Base-by-base conservation (phyloP, 2,888 invertebrate species). In the Xylocampa areola region DNA sequence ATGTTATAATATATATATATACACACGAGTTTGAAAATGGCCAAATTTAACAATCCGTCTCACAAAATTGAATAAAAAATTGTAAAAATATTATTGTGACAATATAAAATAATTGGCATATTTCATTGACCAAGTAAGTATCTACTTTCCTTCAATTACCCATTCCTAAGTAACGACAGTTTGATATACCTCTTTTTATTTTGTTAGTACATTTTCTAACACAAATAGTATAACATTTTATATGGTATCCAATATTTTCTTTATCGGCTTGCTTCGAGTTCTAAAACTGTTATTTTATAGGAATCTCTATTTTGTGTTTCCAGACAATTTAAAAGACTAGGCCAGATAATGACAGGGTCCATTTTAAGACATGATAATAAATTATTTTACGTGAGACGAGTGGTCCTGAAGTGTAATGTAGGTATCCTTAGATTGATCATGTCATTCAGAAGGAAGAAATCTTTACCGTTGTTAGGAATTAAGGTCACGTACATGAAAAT, bases 401-500 rank as follows among this genome's bases (percentile, higher is more conserved):
- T 11, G 13, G 14, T n/a, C n/a, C n/a, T n/a, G n/a, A n/a, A n/a
- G n/a, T n/a, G n/a, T n/a, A n/a, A n/a, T n/a, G n/a, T n/a, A n/a
- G 2, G 4, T 4, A 5, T 30, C 14, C 8, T 6, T 25, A 8
- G 19, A 30, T 13, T 32, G 10, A 17, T 13, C n/a, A 13, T 39
- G 27, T 48, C 21, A 33, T 21, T 30, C 19, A 41, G 3, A 47
- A 13, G 4, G 16, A 37, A 30, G 13, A 49, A 40, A 49, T 44
- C 44, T 49, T 40, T 30, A 32, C n/a, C 30, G 16, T 17, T 37
- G 32, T 25, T 70, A 64, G 11, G 39, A 49, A 69, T 69, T 69
- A 64, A 23, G 47, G 47, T 69, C 74, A 73, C 74, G 66, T 65
- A 55, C 10, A 54, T 52, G 53, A 49, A 64, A 69, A 55, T 30